Percentiles rank a stretch among this genome's conserved stretches.
phyloP scores from a whole-genome alignment of 92 coral and sea anemone genomes.

The Virgularia gustaviana region DNA sequence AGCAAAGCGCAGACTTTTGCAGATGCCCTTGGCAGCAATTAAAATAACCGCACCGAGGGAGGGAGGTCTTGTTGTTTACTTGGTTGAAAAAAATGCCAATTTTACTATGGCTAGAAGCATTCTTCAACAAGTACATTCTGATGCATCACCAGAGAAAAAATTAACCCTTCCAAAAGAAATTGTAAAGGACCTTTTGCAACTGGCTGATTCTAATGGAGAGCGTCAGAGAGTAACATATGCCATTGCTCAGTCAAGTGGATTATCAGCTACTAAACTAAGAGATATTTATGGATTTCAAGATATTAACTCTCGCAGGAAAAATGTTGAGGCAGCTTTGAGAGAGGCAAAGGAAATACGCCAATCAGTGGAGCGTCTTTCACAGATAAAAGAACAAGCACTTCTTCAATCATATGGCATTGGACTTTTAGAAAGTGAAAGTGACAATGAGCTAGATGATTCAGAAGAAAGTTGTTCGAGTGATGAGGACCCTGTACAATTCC shows the following conservation, averaged over 20 bases:
- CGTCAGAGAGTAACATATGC: constrained; percentile 49
- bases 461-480: constrained; percentile 1
- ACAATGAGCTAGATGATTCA: constrained; percentile 16
- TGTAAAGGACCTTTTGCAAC: constrained; percentile 35
- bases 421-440: constrained; percentile 40
- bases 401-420: constrained; percentile 36
- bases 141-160: neutral
- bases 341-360: constrained; percentile 36
- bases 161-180: neutral
- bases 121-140: neutral
- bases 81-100: constrained; percentile 30
- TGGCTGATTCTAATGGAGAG: constrained; percentile 52
- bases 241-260: constrained; percentile 39
- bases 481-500: neutral
- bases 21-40: constrained; percentile 34
- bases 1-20: constrained; percentile 19
- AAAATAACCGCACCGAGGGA: neutral
- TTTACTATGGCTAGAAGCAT: neutral
- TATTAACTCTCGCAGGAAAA: neutral
- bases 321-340: constrained; percentile 13
- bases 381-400: constrained; percentile 21
- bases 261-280: constrained; percentile 41
- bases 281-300: constrained; percentile 31
- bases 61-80: constrained; percentile 1
- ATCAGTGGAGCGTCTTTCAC: constrained; percentile 24